Base-by-base conservation (phyloP, 92 coral and sea anemone species). In the Plumapathes pennacea region DNA sequence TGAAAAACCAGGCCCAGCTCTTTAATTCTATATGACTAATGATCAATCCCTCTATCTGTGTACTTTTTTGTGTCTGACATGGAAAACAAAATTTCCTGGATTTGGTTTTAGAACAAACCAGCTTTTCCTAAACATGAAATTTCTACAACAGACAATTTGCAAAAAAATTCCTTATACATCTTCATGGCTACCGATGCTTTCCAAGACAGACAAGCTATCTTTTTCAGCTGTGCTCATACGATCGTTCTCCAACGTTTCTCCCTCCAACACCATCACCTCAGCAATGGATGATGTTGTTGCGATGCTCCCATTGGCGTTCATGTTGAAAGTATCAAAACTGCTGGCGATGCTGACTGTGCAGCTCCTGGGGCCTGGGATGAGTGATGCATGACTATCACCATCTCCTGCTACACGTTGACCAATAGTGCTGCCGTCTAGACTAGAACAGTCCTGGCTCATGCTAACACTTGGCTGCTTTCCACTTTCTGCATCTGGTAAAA, bases 291-390 rank as follows among this genome's bases (percentile, higher is more conserved):
- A 78, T 15, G 90, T 57, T 13, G 67, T 46, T 6, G 80, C 83
- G 1, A 77, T 44, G 43, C 78, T 65, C 25, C 84, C 96, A 4
- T 51, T 41, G 37, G 58, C 42, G 41, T 76, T 85, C 37, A 86
- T 55, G 65, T 92, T 88, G 46, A 91, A 77, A 65, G 87, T 91
- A 69, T 92, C 98, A 54, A 88, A 88, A 62, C 98, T 92, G 63
- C 98, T 92, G 23, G 98, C 82, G 14, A 92, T 92, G 57, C 98
- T 92, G 41, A 88, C 96, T 2, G 96, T 89, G 47, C 98, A 92
- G 68, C 98, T 92, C 3, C 98, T 85, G 14, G 98, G 98, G 0
- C 92, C 98, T 13, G 98, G 98, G 43, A 92, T 80, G 15, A 92
- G 88, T 0, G 98, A 92, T 26, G 96, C 94, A 10, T 89, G 97